These are phyloP conservation scores for Parnassius apollo DNA, from an alignment of 2,888 invertebrate genomes.

Conservation along the genomic window DNA sequence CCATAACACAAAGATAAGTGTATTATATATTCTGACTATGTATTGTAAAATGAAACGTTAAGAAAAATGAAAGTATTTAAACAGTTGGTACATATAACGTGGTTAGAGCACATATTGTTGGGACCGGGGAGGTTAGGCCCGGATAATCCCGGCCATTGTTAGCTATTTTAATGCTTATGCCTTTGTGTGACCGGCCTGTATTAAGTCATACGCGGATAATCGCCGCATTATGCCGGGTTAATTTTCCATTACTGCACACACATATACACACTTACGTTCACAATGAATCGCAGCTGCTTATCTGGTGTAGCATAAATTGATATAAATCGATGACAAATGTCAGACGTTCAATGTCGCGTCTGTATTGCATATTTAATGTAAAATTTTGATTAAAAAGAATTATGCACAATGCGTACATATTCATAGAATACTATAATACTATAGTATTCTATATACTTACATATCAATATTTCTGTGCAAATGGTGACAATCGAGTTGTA, in stretches of 20 bases:
- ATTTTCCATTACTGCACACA: conserved; percentile 66
- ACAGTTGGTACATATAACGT: conserved; percentile 35
- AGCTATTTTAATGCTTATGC: conserved; percentile 77
- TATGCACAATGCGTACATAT: too few relatives aligned
- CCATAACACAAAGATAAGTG: too few relatives aligned
- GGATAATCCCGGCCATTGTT: conserved; percentile 77
- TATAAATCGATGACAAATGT: conserved; percentile 4
- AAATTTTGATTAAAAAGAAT: neutral
- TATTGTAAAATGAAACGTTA: too few relatives aligned
- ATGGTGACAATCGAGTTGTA: too few relatives aligned
- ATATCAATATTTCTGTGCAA: too few relatives aligned
- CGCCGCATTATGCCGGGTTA: conserved; percentile 76
- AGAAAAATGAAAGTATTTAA: conserved; percentile 8
- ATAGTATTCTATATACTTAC: too few relatives aligned
- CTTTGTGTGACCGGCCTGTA: conserved; percentile 72
- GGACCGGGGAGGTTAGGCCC: conserved; percentile 57
- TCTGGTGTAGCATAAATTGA: conserved; percentile 3
- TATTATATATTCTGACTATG: too few relatives aligned
- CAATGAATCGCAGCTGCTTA: conserved; percentile 64
- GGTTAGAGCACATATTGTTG: conserved; percentile 58
- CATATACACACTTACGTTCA: conserved; percentile 33
- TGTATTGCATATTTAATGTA: neutral
- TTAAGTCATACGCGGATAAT: conserved; percentile 80
- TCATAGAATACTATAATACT: too few relatives aligned
- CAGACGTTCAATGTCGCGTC: neutral